Evolutionary conservation across 2,113 vertebrate genomes (phyloP), one percentile per base, ranked within the genome.

Genomic region (Nematolebias whitei): DNA sequence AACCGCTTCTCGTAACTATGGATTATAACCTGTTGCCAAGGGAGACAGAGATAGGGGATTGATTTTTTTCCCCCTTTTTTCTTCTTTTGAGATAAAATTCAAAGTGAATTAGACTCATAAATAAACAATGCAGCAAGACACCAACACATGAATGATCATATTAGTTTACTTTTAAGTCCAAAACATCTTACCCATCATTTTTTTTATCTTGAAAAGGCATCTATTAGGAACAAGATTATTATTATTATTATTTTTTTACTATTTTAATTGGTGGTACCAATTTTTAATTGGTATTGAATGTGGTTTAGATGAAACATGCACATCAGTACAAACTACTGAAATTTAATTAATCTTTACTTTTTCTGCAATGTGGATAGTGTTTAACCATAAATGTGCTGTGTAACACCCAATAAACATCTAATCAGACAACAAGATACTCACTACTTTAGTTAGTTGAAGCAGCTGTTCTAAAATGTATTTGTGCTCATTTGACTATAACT

Each of bases 11-110:
- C 76, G 91, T 93, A 92, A 91, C 92, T 88, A 92, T 91, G 92
- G 90, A 93, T 93, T 91, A 92, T 92, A 93, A 93, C 91, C 91
- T 93, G 92, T 93, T 93, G 92, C 93, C 91, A 92, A 90, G 92
- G 91, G 92, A 93, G 86, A 93, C 91, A 86, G 90, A 91, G 90
- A 91, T 90, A 88, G 89, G 81, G 88, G 80, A 90, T 92, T 92
- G 91, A 92, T 93, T 92, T 91, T 92, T 80, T 83, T 29, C 7
- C 26, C 7, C 26, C 7, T 72, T 76, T 62, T 62, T 60, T 38
- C 24, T 69, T 77, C 62, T 63, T 74, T 71, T 76, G 56, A 29
- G 64, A 87, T 89, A 63, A 85, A 87, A 90, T 85, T 87, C 79
- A 87, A 87, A 89, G 65, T 84, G 67, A 87, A 80, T 78, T 76